Conservation (phyloP, 2,113 vertebrate genomes). For the Cynocephalus volans region DNA sequence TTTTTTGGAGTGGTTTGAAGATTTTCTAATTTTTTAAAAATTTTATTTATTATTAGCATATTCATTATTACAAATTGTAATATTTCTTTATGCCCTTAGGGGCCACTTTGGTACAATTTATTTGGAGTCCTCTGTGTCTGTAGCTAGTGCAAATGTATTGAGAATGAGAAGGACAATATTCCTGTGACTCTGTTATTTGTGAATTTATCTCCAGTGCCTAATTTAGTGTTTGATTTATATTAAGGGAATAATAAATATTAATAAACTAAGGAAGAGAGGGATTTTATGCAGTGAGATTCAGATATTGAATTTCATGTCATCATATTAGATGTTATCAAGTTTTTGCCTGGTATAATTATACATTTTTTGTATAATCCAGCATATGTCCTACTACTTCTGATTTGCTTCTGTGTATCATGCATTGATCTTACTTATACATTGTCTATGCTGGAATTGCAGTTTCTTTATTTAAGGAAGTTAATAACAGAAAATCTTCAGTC, state of each 20-base stretch:
- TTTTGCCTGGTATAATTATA: not conserved
- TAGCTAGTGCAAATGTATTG: not conserved
- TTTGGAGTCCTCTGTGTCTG: not conserved
- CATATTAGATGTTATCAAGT: not conserved
- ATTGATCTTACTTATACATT: not conserved
- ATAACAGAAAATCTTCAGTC: not conserved
- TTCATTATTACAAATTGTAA: too few species aligned
- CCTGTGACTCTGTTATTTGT: not conserved
- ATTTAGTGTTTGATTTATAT: not conserved
- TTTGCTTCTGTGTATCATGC: not conserved
- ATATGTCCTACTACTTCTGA: not conserved
- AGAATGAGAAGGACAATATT: not conserved
- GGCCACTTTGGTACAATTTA: not conserved
- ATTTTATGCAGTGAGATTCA: not conserved
- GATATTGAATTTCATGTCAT: conserved; percentile 10
- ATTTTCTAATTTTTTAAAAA: too few species aligned
- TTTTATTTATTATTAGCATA: too few species aligned
- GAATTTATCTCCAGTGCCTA: not conserved
- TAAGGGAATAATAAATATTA: not conserved
- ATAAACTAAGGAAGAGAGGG: not conserved
- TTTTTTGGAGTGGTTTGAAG: too few species aligned
- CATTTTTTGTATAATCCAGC: not conserved
- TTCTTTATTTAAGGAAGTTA: conserved; percentile 13
- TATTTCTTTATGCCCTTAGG: not conserved
- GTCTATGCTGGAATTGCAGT: not conserved